These are phyloP conservation scores for Amphilophus citrinellus DNA, from an alignment of 2,113 vertebrate genomes.

Conservation along the genomic window DNA sequence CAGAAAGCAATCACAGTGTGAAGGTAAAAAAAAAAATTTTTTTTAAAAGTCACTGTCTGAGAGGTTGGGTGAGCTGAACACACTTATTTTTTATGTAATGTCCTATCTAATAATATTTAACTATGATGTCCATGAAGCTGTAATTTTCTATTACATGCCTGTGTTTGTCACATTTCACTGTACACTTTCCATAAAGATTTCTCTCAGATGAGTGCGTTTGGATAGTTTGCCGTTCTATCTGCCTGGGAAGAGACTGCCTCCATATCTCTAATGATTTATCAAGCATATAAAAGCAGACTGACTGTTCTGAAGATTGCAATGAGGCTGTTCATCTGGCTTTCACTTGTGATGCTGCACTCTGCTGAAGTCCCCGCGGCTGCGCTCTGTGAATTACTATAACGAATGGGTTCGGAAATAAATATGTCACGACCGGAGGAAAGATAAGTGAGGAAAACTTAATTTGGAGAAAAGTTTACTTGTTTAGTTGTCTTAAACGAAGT, in stretches of 20 bases:
- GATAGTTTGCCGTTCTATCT: conserved; percentile 43
- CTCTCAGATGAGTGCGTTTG: neutral
- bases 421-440: conserved; percentile 21
- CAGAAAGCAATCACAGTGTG: neutral
- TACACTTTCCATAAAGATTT: neutral
- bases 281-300: conserved; percentile 35
- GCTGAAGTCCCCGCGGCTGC: conserved; percentile 23
- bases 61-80: neutral
- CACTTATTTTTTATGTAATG: neutral
- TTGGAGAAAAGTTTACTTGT: conserved; percentile 22
- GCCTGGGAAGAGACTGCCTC: conserved; percentile 28
- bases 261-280: conserved; percentile 44
- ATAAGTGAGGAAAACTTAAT: conserved; percentile 14
- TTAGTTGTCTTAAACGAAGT: neutral
- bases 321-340: conserved; percentile 42
- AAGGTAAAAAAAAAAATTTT: neutral
- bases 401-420: conserved; percentile 38
- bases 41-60: neutral
- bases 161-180: conserved; percentile 9
- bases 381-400: conserved; percentile 16
- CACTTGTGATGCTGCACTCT: conserved; percentile 18
- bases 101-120: neutral
- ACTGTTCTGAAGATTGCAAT: conserved; percentile 29
- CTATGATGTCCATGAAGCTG: neutral
- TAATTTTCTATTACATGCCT: neutral